phyloP scores from a whole-genome alignment of 2,113 vertebrate species.

The Ctenomys sociabilis region DNA sequence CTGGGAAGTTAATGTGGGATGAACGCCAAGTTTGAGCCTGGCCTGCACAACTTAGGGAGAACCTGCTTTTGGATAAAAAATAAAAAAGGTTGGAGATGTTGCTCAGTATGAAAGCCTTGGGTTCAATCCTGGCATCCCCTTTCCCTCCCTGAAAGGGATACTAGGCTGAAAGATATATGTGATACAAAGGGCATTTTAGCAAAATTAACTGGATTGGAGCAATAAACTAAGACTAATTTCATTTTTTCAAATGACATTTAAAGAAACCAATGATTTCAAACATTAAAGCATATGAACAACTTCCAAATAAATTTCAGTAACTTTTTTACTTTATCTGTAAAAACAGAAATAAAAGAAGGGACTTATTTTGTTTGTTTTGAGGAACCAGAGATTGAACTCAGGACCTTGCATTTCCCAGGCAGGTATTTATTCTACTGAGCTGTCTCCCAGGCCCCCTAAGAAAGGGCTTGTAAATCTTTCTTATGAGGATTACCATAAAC shows the following conservation, averaged over 20 bases:
- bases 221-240: neutral
- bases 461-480: neutral
- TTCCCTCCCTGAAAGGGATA: neutral
- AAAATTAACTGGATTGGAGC: neutral
- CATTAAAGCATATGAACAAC: neutral
- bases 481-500: neutral
- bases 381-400: too few relatives aligned
- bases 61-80: neutral
- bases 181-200: neutral
- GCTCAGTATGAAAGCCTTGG: neutral
- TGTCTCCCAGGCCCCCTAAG: neutral
- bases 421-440: too few relatives aligned
- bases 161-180: neutral
- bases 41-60: neutral
- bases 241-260: slow-evolving; percentile 4
- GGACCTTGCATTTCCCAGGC: too few relatives aligned
- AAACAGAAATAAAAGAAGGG: slow-evolving; percentile 10
- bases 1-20: neutral
- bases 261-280: slow-evolving; percentile 14
- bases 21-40: neutral
- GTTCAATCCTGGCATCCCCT: neutral
- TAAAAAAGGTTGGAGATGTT: neutral
- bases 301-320: neutral
- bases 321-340: slow-evolving; percentile 31
- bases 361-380: neutral